Percentiles rank a stretch among this genome's conserved stretches.
Conservation (phyloP, 1,140 invertebrate species). For the Zaprionus lachaisei region DNA sequence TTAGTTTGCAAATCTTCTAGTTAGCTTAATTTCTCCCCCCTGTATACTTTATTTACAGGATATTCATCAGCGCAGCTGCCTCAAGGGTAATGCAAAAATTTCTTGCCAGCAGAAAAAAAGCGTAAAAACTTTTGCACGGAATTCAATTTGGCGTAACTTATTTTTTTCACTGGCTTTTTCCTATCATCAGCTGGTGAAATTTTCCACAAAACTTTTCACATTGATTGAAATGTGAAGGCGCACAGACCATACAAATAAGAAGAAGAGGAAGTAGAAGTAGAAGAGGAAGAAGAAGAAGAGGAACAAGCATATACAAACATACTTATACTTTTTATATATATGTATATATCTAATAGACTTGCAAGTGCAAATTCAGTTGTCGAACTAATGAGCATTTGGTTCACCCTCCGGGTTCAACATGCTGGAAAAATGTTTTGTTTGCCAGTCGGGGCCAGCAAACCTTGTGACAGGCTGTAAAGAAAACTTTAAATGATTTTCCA, state of each 20-base stretch:
- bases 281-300: not conserved
- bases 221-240: conserved; percentile 70
- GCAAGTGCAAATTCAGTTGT: conserved; percentile 64
- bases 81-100: conserved; percentile 13
- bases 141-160: conserved; percentile 77
- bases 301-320: conserved; percentile 10
- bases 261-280: no score
- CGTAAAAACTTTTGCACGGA: conserved; percentile 61
- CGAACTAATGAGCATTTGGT: conserved; percentile 67
- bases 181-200: conserved; percentile 58
- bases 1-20: not conserved
- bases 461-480: conserved; percentile 64
- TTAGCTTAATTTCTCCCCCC: not conserved
- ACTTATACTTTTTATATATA: conserved; percentile 9
- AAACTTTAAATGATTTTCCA: conserved; percentile 70
- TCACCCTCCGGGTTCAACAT: conserved; percentile 42
- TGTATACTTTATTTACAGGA: not conserved
- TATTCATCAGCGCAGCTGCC: not conserved
- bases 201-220: conserved; percentile 67
- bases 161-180: conserved; percentile 49
- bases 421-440: conserved; percentile 41
- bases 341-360: conserved; percentile 32
- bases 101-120: conserved; percentile 16
- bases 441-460: conserved; percentile 40
- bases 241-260: conserved; percentile 1